Base-by-base conservation (phyloP, 2,888 invertebrate genomes). In the Cetonia aurata region DNA sequence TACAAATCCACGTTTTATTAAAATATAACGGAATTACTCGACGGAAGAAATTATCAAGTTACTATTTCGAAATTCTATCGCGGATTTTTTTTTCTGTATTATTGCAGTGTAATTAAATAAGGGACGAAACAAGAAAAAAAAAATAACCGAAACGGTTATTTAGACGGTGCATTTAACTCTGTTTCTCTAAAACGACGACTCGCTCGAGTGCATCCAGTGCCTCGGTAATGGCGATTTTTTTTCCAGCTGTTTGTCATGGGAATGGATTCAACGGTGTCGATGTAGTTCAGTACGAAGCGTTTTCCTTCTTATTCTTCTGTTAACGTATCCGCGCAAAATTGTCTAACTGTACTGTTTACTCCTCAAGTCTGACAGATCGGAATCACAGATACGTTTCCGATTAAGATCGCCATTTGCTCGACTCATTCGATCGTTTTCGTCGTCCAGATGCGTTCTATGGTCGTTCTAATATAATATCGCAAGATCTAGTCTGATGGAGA, bases 211-310 rank as follows among this genome's bases (percentile, higher is more conserved):
- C 60, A 31, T 31, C 62, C 37, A 65, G 52, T 19, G 37, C 42
- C 42, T 42, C 50, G 37, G 37, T 65, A 50, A 52, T 41, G 37
- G 50, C 12, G 62, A 65, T 25, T 65, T 65, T 60, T 60, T 60
- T 31, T 17, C 17, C 50, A 50, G 15, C 33, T 37, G 52, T 50
- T 65, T 65, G 62, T 52, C 52, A 65, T 65, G 62, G 62, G 62
- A 65, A 65, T 50, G 37, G 50, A 41, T 37, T 50, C 50, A 37
- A 50, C 37, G 33, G 48, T 62, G 48, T 48, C 33, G 62, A 57
- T 42, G 37, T 37, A 17, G 42, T 57, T 57, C 19, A 13, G 19
- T 13, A 33, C 42, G 19, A 17, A 42, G n/a, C 10, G 25, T 57
- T 42, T 57, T 41, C 37, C 42, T 42, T 42, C 19, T 57, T 57